Base-by-base conservation (phyloP, 2,888 invertebrate genomes). In the Globia sparganii region DNA sequence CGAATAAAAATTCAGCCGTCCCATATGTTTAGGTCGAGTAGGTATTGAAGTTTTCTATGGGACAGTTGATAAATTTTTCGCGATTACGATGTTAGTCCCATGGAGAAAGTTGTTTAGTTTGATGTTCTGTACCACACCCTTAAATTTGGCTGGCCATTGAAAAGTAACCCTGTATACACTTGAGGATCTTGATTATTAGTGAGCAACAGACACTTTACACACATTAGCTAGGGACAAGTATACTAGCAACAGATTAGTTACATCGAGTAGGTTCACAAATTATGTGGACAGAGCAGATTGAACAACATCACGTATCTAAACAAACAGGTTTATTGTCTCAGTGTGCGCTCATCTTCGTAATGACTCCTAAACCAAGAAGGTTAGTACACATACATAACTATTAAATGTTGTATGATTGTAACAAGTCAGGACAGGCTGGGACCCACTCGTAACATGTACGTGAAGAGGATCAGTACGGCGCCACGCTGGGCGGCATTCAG, bases 211-310 rank as follows among this genome's bases (percentile, higher is more conserved):
- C n/a, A 53, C 25, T 25, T 21, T 0, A 49, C 2, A 66, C n/a
- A 28, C 28, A 34, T 28, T 31, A 58, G 37, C 25, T 25, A 15
- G 13, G 8, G 3, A 37, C 13, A 15, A 40, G 34, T 6, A n/a
- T 13, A 62, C 43, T 13, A 49, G 15, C 59, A 46, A n/a, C 25
- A 78, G n/a, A 71, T 80, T 61, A n/a, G 13, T 43, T 18, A 53
- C n/a, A 34, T 5, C 62, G 31, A n/a, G 67, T 34, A 18, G 13
- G 37, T 28, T 58, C 34, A 73, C 85, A 53, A 31, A 15, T 43
- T 5, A 0, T 81, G 86, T 83, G 75, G 82, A 85, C 83, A 15
- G 28, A 43, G 31, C 40, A 65, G 86, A 83, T 83, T 76, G 68
- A 73, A 68, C 34, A 21, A 31, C 40, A 68, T 18, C 1, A n/a